phyloP scores from a whole-genome alignment of 2,888 invertebrate genomes.

The Rhogogaster chlorosoma region DNA sequence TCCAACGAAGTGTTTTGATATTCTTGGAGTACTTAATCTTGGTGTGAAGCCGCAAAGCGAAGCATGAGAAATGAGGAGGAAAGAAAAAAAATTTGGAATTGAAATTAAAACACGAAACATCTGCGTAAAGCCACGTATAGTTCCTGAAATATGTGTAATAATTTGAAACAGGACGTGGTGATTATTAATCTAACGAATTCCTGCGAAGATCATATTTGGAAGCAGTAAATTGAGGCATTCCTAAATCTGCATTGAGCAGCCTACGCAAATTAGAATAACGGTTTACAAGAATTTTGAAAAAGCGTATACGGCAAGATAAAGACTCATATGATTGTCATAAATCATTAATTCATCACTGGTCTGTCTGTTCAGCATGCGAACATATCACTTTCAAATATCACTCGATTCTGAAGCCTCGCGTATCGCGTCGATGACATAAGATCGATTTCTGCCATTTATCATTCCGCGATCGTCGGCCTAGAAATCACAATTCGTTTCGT shows the following conservation, averaged over 20 bases:
- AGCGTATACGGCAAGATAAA: neutral
- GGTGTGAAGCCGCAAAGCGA: neutral
- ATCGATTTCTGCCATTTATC: slow-evolving; percentile 5
- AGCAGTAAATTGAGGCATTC: neutral
- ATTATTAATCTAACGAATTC: slow-evolving; percentile 12
- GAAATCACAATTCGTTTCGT: slow-evolving; percentile 8
- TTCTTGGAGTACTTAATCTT: slow-evolving; percentile 10
- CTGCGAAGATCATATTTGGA: neutral
- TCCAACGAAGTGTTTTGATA: slow-evolving; percentile 13
- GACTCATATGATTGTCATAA: neutral
- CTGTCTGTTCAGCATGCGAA: neutral
- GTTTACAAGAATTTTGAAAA: neutral
- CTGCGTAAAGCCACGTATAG: neutral
- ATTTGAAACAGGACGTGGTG: slow-evolving; percentile 6
- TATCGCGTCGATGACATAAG: neutral
- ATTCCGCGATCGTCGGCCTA: neutral
- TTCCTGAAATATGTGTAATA: neutral
- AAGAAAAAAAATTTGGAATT: too few relatives aligned
- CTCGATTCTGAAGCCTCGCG: neutral
- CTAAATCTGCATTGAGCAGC: neutral
- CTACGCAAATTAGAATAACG: neutral
- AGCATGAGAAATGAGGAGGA: neutral
- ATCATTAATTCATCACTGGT: neutral
- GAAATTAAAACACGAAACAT: neutral
- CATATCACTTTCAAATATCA: neutral